Evolutionary conservation across 2,888 invertebrate species (phyloP).

Genomic region (Micoletzkya japonica): DNA sequence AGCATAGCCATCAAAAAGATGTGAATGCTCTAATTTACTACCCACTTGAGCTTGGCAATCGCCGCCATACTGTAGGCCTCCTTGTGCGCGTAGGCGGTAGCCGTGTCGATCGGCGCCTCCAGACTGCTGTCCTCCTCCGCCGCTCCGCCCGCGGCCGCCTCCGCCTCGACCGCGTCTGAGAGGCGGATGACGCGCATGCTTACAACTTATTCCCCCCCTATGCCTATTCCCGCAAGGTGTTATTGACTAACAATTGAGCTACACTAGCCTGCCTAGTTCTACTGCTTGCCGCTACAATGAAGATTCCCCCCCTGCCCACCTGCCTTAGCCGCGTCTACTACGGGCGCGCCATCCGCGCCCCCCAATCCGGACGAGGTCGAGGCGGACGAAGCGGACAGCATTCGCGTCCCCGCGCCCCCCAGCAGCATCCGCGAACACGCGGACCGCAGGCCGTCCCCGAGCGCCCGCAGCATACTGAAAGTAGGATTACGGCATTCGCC

Average conservation of each 20-base stretch:
- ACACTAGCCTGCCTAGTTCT: too few species aligned
- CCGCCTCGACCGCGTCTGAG: not conserved
- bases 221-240: not conserved
- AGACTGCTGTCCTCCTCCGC: conserved; percentile 15
- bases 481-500: too few species aligned
- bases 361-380: not conserved
- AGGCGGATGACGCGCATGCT: too few species aligned
- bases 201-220: not conserved
- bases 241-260: not conserved
- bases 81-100: conserved; percentile 13
- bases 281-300: too few species aligned
- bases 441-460: conserved; percentile 22
- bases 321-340: not conserved
- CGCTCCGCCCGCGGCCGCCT: not conserved
- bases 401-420: not conserved
- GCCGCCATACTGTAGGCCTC: conserved; percentile 20
- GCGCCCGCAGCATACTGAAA: conserved; percentile 25
- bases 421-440: conserved; percentile 12
- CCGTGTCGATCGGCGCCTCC: not conserved
- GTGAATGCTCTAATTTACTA: not conserved
- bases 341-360: not conserved
- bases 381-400: not conserved
- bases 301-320: not conserved
- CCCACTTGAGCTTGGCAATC: conserved; percentile 28
- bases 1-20: too few species aligned